phyloP scores from a whole-genome alignment of 2,888 invertebrate species.

The Micoletzkya japonica region DNA sequence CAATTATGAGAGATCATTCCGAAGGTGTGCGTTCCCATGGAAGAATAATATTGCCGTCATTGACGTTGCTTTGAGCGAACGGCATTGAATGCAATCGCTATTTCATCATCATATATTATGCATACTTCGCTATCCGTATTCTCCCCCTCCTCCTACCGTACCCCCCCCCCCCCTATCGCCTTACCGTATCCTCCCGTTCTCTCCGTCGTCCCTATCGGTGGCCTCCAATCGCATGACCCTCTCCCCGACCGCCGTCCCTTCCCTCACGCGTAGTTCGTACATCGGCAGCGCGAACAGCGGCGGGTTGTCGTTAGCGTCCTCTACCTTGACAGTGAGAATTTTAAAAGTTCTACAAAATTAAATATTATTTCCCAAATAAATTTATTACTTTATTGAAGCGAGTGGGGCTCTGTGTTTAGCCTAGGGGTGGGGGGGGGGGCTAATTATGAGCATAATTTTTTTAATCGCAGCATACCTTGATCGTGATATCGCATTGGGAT shows the following conservation, averaged over 20 bases:
- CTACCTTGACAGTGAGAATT: too few relatives aligned
- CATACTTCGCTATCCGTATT: too few relatives aligned
- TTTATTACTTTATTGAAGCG: too few relatives aligned
- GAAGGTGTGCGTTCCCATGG: too few relatives aligned
- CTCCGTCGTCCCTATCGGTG: constrained; percentile 83
- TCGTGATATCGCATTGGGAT: constrained; percentile 13
- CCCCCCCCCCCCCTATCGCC: neutral
- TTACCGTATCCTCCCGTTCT: constrained; percentile 74
- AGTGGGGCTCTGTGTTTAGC: too few relatives aligned
- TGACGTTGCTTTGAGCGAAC: too few relatives aligned
- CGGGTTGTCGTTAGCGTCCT: constrained; percentile 80
- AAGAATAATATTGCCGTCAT: too few relatives aligned
- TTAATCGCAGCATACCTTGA: constrained; percentile 3
- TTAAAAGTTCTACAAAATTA: too few relatives aligned
- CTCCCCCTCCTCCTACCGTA: neutral
- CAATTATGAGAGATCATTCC: too few relatives aligned
- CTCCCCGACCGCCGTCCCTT: constrained; percentile 71
- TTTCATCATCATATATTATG: too few relatives aligned
- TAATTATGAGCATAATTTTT: neutral
- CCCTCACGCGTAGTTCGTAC: constrained; percentile 42
- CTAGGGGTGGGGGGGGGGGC: neutral
- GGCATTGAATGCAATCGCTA: too few relatives aligned
- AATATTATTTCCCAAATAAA: too few relatives aligned
- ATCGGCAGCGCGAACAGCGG: constrained; percentile 78
- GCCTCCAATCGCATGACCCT: constrained; percentile 79